phyloP scores from a whole-genome alignment of 37 sponge, comb jelly and placozoan species.

The Mnemiopsis leidyi region DNA sequence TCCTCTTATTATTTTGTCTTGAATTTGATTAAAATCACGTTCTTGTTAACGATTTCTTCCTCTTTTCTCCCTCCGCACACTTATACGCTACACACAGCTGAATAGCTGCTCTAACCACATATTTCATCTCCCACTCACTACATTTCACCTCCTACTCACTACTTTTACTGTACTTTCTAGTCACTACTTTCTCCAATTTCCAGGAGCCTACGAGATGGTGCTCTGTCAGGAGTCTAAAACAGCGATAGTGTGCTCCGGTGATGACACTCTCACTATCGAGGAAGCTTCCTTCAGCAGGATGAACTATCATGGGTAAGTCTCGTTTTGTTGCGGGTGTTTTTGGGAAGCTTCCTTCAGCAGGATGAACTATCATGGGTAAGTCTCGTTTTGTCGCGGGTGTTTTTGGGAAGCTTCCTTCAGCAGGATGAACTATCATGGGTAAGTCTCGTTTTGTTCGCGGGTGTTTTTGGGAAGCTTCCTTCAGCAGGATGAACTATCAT shows the following conservation, averaged over 20 bases:
- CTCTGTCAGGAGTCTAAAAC: constrained; percentile 20
- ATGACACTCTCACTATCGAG: neutral
- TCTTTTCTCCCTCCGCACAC: no score
- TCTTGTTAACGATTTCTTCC: no score
- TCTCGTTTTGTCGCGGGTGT: neutral
- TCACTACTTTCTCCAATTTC: no score
- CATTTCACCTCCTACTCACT: no score
- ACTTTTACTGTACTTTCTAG: no score
- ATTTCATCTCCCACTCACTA: no score
- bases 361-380: neutral
- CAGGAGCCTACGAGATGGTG: constrained; percentile 41
- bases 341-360: no score
- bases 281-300: neutral
- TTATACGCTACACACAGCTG: no score
- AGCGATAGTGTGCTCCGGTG: neutral
- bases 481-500: neutral
- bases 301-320: constrained; percentile 18
- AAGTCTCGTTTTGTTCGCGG: neutral
- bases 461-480: neutral
- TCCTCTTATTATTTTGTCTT: no score
- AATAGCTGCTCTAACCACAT: no score
- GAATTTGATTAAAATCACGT: no score
- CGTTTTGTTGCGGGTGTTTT: neutral
- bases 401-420: no score
- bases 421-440: neutral